These are phyloP conservation scores for Bradynema listronoti DNA, from an alignment of 1,140 invertebrate species.

Conservation along the genomic window DNA sequence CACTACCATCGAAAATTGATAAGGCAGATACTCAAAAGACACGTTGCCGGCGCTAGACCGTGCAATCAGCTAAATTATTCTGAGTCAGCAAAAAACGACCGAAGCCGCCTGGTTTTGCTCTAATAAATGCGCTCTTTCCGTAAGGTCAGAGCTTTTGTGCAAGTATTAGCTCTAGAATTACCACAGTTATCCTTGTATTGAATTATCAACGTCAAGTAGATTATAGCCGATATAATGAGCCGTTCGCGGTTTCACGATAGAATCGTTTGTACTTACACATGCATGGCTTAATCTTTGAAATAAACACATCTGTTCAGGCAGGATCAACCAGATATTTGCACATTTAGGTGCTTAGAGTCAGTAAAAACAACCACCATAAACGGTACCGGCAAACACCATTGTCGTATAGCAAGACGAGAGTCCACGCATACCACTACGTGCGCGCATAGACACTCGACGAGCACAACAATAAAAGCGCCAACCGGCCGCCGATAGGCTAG, in stretches of 20 bases:
- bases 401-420: too few species aligned
- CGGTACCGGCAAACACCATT: too few species aligned
- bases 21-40: constrained; percentile 80
- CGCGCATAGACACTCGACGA: too few species aligned
- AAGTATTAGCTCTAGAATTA: constrained; percentile 79
- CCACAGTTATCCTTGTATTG: constrained; percentile 82
- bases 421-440: too few species aligned
- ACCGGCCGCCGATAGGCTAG: too few species aligned
- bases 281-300: constrained; percentile 66
- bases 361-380: too few species aligned
- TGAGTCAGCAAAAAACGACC: constrained; percentile 66
- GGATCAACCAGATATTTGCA: constrained; percentile 51
- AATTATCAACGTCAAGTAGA: constrained; percentile 45
- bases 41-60: constrained; percentile 68
- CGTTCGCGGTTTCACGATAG: constrained; percentile 49
- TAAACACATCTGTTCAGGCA: constrained; percentile 65
- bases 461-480: too few species aligned
- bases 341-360: too few species aligned
- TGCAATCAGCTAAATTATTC: constrained; percentile 74
- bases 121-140: constrained; percentile 46
- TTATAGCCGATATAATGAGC: constrained; percentile 51
- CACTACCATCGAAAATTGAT: constrained; percentile 77
- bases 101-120: constrained; percentile 48
- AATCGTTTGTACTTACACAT: constrained; percentile 56
- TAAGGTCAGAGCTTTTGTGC: constrained; percentile 57